Conservation (phyloP, 2,113 vertebrate genomes). For the Telmatochromis sp. region DNA sequence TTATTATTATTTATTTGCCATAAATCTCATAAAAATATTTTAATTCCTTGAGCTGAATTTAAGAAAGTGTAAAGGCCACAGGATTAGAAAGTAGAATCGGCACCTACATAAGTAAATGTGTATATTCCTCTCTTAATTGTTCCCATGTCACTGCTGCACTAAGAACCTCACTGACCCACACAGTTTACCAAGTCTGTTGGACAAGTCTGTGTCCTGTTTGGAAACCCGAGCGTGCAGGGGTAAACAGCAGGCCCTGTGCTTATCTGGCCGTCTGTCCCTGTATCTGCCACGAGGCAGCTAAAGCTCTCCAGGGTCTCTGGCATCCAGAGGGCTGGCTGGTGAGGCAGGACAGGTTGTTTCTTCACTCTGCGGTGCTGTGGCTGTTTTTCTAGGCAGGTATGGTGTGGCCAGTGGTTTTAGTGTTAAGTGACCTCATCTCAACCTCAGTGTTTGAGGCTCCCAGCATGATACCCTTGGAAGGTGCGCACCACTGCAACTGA, state of each 20-base stretch:
- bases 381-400: conserved; percentile 18
- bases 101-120: background rate
- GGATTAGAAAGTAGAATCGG: background rate
- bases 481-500: background rate
- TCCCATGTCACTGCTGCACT: background rate
- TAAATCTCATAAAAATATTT: background rate
- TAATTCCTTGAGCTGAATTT: background rate
- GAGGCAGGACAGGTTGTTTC: background rate
- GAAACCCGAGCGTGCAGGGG: background rate
- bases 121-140: background rate
- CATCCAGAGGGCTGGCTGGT: background rate
- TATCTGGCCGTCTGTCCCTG: background rate
- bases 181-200: background rate
- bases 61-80: background rate
- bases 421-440: conserved; percentile 2
- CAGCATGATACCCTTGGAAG: background rate
- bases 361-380: conserved; percentile 1
- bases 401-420: conserved; percentile 9
- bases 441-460: background rate
- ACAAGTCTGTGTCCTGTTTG: conserved; percentile 1
- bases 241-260: conserved; percentile 13
- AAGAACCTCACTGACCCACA: background rate
- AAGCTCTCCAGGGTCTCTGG: background rate
- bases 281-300: background rate
- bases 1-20: background rate